Evolutionary conservation across 2,888 invertebrate species (phyloP).

Genomic region (Drosophila prostipennis): DNA sequence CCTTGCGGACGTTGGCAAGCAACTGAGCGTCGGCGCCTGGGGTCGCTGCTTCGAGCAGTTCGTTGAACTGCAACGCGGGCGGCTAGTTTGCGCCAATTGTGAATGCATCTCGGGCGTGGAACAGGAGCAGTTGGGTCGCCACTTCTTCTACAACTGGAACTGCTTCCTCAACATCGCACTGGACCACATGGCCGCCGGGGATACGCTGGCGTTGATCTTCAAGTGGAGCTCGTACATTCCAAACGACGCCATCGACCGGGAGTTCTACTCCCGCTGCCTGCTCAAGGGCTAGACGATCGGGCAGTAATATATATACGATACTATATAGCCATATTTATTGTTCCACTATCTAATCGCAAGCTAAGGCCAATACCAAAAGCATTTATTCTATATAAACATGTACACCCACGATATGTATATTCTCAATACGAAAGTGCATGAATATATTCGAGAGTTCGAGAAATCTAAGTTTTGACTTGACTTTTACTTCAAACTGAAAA

Average conservation of each 20-base stretch:
- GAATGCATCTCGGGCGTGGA: conserved; percentile 79
- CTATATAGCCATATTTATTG: conserved; percentile 41
- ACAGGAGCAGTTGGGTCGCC: conserved; percentile 79
- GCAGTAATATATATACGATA: conserved; percentile 29
- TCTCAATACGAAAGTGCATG: conserved; percentile 15
- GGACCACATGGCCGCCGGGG: conserved; percentile 80
- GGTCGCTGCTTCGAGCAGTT: conserved; percentile 83
- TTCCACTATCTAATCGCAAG: conserved; percentile 53
- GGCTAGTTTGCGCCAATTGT: conserved; percentile 82
- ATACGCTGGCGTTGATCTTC: conserved; percentile 81
- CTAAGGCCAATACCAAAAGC: conserved; percentile 72
- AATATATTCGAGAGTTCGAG: conserved; percentile 21
- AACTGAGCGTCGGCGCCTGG: conserved; percentile 79
- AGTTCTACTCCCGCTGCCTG: conserved; percentile 83
- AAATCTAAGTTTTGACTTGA: conserved; percentile 11
- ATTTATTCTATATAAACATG: conserved; percentile 68
- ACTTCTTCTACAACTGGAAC: conserved; percentile 84
- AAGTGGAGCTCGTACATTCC: conserved; percentile 84
- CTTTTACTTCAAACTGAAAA: conserved; percentile 51
- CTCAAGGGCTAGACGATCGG: conserved; percentile 70
- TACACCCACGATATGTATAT: conserved; percentile 36
- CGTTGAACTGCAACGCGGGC: conserved; percentile 82
- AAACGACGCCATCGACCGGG: conserved; percentile 83
- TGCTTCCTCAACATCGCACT: conserved; percentile 82
- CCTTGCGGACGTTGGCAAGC: conserved; percentile 80